phyloP scores from a whole-genome alignment of 2,113 vertebrate genomes.

The Etia nguti region DNA sequence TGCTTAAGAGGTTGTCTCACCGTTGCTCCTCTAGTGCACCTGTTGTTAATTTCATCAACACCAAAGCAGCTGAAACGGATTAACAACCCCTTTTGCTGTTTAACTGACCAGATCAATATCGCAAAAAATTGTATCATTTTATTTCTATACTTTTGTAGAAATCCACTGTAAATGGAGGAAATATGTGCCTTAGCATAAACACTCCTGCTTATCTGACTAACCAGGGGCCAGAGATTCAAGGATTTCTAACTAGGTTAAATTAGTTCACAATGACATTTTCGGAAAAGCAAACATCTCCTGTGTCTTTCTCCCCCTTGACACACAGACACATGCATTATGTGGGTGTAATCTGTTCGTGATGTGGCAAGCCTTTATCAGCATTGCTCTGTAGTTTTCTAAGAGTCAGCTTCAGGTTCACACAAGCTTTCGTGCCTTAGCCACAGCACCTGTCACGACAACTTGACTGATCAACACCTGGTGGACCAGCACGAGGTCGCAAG shows the following conservation, averaged over 20 bases:
- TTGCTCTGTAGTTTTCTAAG: constrained; percentile 8
- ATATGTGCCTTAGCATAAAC: not conserved
- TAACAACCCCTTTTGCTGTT: not conserved
- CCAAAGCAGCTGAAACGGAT: not conserved
- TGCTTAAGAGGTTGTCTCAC: not conserved
- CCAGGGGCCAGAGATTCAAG: not conserved
- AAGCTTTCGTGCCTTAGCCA: constrained; percentile 7
- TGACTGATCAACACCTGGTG: constrained; percentile 10
- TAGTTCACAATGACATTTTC: constrained; percentile 11
- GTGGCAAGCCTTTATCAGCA: constrained; percentile 29
- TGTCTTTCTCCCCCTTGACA: not conserved
- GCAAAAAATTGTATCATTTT: not conserved
- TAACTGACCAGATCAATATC: not conserved
- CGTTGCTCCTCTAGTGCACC: not conserved
- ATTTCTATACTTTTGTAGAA: not conserved
- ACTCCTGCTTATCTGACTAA: not conserved
- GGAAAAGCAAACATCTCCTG: constrained; percentile 10
- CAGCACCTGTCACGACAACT: constrained; percentile 20
- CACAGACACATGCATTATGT: constrained; percentile 15
- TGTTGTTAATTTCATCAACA: not conserved
- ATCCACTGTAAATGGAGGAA: not conserved
- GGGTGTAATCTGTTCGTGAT: constrained; percentile 31
- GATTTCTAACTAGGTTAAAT: constrained; percentile 25
- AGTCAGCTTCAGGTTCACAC: constrained; percentile 10
- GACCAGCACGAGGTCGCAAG: not conserved